Percentiles rank a stretch among this genome's conserved stretches.
phyloP scores from a whole-genome alignment of 2,888 invertebrate genomes.

The Notodonta dromedarius region DNA sequence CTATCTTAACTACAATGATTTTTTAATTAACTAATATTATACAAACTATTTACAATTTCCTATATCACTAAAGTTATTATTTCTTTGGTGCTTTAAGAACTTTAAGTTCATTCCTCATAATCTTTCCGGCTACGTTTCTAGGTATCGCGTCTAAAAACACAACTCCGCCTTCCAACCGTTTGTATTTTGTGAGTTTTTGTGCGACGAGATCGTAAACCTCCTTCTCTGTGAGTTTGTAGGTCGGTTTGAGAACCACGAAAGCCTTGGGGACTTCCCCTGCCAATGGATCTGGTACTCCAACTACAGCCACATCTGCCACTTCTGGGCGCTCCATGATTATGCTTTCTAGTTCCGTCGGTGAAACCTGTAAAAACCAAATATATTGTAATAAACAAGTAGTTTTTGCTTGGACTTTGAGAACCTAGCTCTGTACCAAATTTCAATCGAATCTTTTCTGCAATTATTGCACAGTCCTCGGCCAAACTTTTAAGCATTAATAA shows the following conservation, averaged over 20 bases:
- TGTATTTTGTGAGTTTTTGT: conserved; percentile 88
- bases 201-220: conserved; percentile 84
- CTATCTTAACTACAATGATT: conserved; percentile 4
- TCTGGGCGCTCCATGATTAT: conserved; percentile 88
- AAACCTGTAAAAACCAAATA: conserved; percentile 84
- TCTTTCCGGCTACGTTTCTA: conserved; percentile 90
- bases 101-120: conserved; percentile 88
- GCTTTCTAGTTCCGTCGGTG: conserved; percentile 93
- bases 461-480: too few relatives aligned
- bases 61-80: neutral
- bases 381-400: neutral
- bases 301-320: conserved; percentile 91
- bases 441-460: too few relatives aligned
- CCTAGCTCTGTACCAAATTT: too few relatives aligned
- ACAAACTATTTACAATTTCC: conserved; percentile 38
- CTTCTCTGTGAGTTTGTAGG: conserved; percentile 81
- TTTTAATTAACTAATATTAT: conserved; percentile 27
- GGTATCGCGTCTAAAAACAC: conserved; percentile 88
- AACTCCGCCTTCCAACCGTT: conserved; percentile 89
- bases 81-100: conserved; percentile 47
- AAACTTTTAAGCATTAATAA: too few relatives aligned
- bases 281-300: conserved; percentile 88
- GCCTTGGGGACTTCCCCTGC: conserved; percentile 91
- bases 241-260: conserved; percentile 86
- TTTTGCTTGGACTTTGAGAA: neutral